Base-by-base conservation (phyloP, 30 jellyfish, hydroid and myxozoan genomes). In the Hydra vulgaris region DNA sequence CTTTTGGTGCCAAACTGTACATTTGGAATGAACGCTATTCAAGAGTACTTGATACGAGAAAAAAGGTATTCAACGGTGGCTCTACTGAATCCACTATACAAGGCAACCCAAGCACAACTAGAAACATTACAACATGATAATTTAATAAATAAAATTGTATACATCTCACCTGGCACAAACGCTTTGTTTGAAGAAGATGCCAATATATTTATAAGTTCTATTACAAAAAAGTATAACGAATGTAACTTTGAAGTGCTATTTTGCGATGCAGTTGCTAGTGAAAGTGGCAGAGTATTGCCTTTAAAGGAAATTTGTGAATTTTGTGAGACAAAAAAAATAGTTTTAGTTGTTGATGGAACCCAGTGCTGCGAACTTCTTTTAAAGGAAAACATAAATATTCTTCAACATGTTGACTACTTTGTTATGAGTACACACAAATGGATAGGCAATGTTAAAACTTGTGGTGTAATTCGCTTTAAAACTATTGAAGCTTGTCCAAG, bases 391-490 rank as follows among this genome's bases (percentile, higher is more conserved):
- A 61, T 20, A 8, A 1, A 66, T 26, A 80, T 78, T 17, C 69
- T 78, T 66, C 27, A 78, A 25, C 20, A 61, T 20, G 54, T 78
- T 23, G 85, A 78, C 25, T 78, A 78, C 25, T 78, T 78, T 1
- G 85, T 78, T 19, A 78, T 78, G 85, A 78, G 85, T 52, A 78
- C 80, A 16, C 85, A 78, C 54, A 78, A 78, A 25, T 78, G 85
- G 85, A 21, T 78, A 15, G 79, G 85, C 53, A 78, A 78, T 40
- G 79, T 23, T 53, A 78, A 78, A 78, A 26, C 85, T 15, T 78
- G 85, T 25, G 85, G 85, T 0, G 26, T 78, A 15, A 61, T 78
- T 27, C 54, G 79, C 53, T 78, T 15, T 27, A 78, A 78, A 78
- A 74, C 22, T 68, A 23, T 16, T 53, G 56, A 0, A 7, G 18